Conservation (phyloP, 2,113 vertebrate species). For the Dasyornis broadbenti region DNA sequence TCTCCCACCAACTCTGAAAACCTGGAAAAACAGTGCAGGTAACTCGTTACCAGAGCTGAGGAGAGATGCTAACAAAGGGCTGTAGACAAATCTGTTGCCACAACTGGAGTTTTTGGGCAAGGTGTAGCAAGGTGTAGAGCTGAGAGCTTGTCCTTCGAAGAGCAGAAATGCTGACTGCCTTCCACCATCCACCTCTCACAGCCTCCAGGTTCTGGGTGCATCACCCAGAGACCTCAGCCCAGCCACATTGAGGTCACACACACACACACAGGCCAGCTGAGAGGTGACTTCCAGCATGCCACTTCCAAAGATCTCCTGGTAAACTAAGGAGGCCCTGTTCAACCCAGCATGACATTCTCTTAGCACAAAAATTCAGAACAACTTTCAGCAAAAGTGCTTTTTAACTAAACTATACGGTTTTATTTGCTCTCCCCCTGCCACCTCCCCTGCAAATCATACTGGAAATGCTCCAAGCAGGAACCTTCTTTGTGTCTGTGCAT, state of each 20-base stretch:
- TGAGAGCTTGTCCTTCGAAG: background rate
- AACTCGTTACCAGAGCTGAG: background rate
- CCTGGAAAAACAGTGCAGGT: fast-evolving
- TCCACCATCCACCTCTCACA: background rate
- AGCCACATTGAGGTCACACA: background rate
- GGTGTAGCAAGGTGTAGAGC: too few species aligned
- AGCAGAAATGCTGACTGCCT: background rate
- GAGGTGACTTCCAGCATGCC: background rate
- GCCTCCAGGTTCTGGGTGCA: background rate
- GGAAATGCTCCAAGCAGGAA: constrained; percentile 32
- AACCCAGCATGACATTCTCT: background rate
- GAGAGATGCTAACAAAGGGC: background rate
- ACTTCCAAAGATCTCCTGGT: background rate
- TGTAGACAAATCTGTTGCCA: background rate
- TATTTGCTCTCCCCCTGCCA: background rate
- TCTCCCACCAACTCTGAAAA: background rate
- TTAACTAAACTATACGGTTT: background rate
- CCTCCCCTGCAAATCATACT: background rate
- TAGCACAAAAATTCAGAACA: background rate
- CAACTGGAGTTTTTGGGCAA: background rate
- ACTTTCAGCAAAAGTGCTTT: background rate
- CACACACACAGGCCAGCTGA: background rate
- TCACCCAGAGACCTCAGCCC: background rate
- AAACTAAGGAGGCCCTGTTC: background rate
- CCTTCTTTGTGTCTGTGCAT: constrained; percentile 18